phyloP scores from a whole-genome alignment of 2,797 vertebrate species.

The Hypotaenidia philippensis region DNA sequence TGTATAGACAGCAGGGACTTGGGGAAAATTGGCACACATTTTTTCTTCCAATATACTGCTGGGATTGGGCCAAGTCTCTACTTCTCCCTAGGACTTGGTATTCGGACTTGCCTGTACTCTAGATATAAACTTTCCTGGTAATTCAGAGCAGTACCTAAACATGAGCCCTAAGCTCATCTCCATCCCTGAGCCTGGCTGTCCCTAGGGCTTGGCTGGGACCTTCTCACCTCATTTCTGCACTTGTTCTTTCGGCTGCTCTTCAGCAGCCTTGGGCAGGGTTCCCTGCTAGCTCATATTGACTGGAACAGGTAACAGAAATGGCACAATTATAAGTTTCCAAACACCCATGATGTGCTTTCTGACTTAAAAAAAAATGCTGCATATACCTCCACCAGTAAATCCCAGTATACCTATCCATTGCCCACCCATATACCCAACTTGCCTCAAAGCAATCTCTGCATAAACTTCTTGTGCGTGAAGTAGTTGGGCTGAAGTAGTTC shows the following conservation, averaged over 20 bases:
- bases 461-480: not conserved
- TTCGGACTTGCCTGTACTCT: not conserved
- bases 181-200: not conserved
- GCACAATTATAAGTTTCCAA: not conserved
- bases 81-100: not conserved
- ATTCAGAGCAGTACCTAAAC: not conserved
- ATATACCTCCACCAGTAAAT: not conserved
- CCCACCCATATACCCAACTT: not conserved
- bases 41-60: not conserved
- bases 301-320: not conserved
- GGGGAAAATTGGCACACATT: not conserved
- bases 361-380: not conserved
- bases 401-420: not conserved
- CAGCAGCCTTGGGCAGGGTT: not conserved
- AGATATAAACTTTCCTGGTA: not conserved
- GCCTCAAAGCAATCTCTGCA: not conserved
- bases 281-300: not conserved
- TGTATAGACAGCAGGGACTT: not conserved
- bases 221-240: not conserved
- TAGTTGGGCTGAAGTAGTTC: not conserved
- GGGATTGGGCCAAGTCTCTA: not conserved
- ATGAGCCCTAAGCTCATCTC: not conserved
- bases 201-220: not conserved
- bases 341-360: not conserved
- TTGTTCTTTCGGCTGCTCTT: not conserved